Conservation (phyloP, 1,140 invertebrate genomes). For the Stenopsyche tienmushanensis region DNA sequence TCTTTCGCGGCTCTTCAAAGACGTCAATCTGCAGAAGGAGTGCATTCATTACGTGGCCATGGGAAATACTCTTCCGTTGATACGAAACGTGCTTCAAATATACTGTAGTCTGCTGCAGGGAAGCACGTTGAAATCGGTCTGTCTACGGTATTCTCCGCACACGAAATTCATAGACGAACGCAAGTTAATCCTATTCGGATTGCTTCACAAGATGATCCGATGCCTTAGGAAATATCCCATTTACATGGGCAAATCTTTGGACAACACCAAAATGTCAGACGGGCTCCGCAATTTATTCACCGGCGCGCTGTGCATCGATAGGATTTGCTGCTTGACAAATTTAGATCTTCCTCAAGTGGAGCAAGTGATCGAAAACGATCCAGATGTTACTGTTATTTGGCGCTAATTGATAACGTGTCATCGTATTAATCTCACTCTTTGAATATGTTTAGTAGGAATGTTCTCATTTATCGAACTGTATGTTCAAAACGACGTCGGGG, state of each 20-base stretch:
- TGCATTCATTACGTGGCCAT: conserved; percentile 72
- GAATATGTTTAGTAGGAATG: too few species aligned
- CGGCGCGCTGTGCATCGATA: conserved; percentile 78
- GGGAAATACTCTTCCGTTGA: conserved; percentile 36
- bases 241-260: conserved; percentile 50
- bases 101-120: conserved; percentile 52
- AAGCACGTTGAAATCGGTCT: conserved; percentile 81
- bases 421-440: too few species aligned
- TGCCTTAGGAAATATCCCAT: conserved; percentile 78
- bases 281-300: conserved; percentile 72
- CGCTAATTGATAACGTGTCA: conserved; percentile 60
- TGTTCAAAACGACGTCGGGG: too few species aligned
- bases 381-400: conserved; percentile 81
- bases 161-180: conserved; percentile 71
- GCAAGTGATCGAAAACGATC: conserved; percentile 82
- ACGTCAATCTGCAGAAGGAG: conserved; percentile 69
- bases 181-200: conserved; percentile 88
- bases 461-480: too few species aligned
- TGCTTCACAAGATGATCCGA: conserved; percentile 82
- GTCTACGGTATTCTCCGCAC: conserved; percentile 61
- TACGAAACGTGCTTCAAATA: conserved; percentile 30
- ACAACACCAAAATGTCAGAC: conserved; percentile 46
- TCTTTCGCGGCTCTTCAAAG: conserved; percentile 70
- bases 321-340: conserved; percentile 88
- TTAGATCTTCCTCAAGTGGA: conserved; percentile 78